Conservation (phyloP, 2,888 invertebrate genomes). For the Horisme vitalbata region DNA sequence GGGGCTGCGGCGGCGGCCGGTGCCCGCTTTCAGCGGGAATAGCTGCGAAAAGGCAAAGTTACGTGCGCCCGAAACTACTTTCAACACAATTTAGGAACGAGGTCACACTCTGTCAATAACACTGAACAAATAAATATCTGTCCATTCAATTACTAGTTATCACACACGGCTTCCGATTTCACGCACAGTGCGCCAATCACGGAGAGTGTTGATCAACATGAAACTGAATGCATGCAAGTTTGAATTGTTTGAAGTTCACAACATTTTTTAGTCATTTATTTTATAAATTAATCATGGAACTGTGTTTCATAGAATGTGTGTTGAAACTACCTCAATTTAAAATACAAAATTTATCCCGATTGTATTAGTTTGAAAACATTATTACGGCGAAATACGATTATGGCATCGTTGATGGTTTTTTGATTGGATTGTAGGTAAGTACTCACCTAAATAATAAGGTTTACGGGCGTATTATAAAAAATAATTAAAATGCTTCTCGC, state of each 20-base stretch:
- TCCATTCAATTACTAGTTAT: conserved; percentile 39
- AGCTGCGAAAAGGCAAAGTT: conserved; percentile 63
- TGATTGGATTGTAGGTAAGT: neutral
- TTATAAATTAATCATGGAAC: no score
- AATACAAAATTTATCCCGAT: neutral
- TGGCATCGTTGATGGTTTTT: neutral
- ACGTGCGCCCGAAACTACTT: conserved; percentile 55
- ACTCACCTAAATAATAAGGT: conserved; percentile 2
- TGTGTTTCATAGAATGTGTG: no score
- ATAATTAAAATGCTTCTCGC: conserved; percentile 7
- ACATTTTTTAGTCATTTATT: no score
- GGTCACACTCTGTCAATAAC: conserved; percentile 50
- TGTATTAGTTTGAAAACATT: neutral
- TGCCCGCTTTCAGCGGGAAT: conserved; percentile 57
- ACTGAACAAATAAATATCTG: conserved; percentile 43
- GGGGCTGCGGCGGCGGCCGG: conserved; percentile 50
- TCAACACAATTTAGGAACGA: conserved; percentile 51
- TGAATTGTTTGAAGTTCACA: conserved; percentile 6
- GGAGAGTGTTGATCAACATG: conserved; percentile 13
- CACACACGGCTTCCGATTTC: conserved; percentile 16
- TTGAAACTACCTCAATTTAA: no score
- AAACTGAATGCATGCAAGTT: conserved; percentile 13
- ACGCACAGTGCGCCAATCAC: conserved; percentile 17
- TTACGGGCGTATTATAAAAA: conserved; percentile 3
- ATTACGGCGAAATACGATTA: neutral